These are phyloP conservation scores for Eupithecia dodoneata DNA, from an alignment of 2,888 invertebrate species.

Conservation along the genomic window DNA sequence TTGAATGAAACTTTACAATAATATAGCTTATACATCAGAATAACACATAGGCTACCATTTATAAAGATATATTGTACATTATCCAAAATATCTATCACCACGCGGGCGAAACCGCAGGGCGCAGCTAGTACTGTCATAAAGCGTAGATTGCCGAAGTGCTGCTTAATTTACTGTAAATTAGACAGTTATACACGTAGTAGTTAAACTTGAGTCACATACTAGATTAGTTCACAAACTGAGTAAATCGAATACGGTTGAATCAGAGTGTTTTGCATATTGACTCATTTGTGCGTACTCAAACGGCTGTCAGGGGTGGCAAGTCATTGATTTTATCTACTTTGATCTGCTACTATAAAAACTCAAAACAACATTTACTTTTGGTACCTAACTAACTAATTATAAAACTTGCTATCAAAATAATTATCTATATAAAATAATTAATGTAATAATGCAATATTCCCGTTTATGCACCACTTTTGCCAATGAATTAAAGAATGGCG, in stretches of 20 bases:
- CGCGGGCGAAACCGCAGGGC: too few relatives aligned
- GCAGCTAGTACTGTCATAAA: neutral
- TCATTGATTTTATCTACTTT: neutral
- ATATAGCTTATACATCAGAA: too few relatives aligned
- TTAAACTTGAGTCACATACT: slow-evolving; percentile 13
- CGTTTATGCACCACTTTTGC: neutral
- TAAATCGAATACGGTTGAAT: slow-evolving; percentile 36
- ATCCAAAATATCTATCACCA: too few relatives aligned
- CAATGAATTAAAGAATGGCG: neutral
- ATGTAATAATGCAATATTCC: too few relatives aligned
- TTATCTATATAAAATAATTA: too few relatives aligned
- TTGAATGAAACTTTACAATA: too few relatives aligned
- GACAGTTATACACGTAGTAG: neutral
- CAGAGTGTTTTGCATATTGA: slow-evolving; percentile 41
- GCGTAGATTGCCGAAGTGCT: neutral
- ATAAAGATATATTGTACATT: too few relatives aligned
- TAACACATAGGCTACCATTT: too few relatives aligned
- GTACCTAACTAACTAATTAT: neutral
- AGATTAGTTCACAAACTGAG: slow-evolving; percentile 25
- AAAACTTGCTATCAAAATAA: neutral
- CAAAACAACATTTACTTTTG: neutral
- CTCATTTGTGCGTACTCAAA: slow-evolving; percentile 31
- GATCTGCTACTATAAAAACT: neutral
- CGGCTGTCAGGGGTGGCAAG: slow-evolving; percentile 21
- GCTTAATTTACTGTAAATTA: neutral